phyloP scores from a whole-genome alignment of 1,140 invertebrate species.

The Gyrodactylus salaris region DNA sequence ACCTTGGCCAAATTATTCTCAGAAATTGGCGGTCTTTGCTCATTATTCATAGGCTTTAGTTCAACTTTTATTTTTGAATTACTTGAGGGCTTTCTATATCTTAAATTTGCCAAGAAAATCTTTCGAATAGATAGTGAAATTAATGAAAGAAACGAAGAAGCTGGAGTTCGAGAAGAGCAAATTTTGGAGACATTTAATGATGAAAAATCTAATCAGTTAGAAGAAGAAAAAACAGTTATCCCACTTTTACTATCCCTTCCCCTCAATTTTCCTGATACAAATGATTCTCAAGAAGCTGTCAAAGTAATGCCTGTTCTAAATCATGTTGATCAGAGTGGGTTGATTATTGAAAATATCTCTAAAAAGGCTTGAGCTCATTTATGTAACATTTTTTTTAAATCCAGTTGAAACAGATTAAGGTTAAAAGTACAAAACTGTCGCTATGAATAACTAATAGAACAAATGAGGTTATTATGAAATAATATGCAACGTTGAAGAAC shows the following conservation, averaged over 20 bases:
- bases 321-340: neutral
- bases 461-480: no score
- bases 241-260: neutral
- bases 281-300: neutral
- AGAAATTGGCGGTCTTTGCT: constrained; percentile 2
- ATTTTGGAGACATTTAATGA: neutral
- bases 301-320: neutral
- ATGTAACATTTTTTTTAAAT: no score
- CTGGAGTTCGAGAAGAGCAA: neutral
- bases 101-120: neutral
- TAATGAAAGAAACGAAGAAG: neutral
- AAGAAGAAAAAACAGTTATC: neutral
- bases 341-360: no score
- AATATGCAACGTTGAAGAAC: no score
- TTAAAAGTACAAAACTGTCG: no score
- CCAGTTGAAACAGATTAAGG: no score
- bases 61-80: constrained; percentile 1
- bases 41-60: constrained; percentile 4
- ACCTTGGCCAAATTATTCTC: neutral
- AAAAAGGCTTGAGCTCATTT: no score
- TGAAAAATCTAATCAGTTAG: neutral
- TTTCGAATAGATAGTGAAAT: neutral
- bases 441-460: no score
- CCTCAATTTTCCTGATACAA: neutral
- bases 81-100: neutral